Percentiles rank a stretch among this genome's conserved stretches.
Conservation (phyloP, 2,113 vertebrate genomes). For the Lophius piscatorius region DNA sequence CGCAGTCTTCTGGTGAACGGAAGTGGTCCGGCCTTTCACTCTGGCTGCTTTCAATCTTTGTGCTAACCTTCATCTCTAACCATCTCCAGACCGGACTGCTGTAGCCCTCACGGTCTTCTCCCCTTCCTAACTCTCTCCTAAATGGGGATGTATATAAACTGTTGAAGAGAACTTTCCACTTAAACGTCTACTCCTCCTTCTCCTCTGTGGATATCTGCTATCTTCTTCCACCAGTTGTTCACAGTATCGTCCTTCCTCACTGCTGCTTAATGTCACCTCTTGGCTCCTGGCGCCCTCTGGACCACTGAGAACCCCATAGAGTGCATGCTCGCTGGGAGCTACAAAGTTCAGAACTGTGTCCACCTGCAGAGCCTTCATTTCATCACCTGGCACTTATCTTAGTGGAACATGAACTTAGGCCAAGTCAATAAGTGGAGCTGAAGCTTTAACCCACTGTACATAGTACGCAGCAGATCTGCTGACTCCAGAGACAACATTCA, state of each 20-base stretch:
- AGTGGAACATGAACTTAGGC: slow-evolving; percentile 57
- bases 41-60: slow-evolving; percentile 64
- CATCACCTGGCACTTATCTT: slow-evolving; percentile 64
- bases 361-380: slow-evolving; percentile 53
- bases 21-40: slow-evolving; percentile 49
- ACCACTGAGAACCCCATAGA: slow-evolving; percentile 59
- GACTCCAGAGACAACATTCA: slow-evolving; percentile 46
- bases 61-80: slow-evolving; percentile 53
- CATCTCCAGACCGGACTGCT: slow-evolving; percentile 62
- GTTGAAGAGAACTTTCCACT: slow-evolving; percentile 50
- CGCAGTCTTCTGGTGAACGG: slow-evolving; percentile 70
- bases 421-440: slow-evolving; percentile 64
- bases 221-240: slow-evolving; percentile 43
- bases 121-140: slow-evolving; percentile 18
- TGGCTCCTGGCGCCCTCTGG: slow-evolving; percentile 62
- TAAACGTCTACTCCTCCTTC: slow-evolving; percentile 25
- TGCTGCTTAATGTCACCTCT: slow-evolving; percentile 57
- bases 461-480: slow-evolving; percentile 36
- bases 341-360: slow-evolving; percentile 48
- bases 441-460: slow-evolving; percentile 35
- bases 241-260: slow-evolving; percentile 13
- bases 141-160: slow-evolving; percentile 70
- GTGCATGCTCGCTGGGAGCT: slow-evolving; percentile 70
- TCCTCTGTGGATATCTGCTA: slow-evolving; percentile 47
- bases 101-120: slow-evolving; percentile 48